A percentile compares a stretch with the other conserved stretches of the same genome.
phyloP scores from a whole-genome alignment of 2,797 vertebrate species.

The Sibirionetta formosa region DNA sequence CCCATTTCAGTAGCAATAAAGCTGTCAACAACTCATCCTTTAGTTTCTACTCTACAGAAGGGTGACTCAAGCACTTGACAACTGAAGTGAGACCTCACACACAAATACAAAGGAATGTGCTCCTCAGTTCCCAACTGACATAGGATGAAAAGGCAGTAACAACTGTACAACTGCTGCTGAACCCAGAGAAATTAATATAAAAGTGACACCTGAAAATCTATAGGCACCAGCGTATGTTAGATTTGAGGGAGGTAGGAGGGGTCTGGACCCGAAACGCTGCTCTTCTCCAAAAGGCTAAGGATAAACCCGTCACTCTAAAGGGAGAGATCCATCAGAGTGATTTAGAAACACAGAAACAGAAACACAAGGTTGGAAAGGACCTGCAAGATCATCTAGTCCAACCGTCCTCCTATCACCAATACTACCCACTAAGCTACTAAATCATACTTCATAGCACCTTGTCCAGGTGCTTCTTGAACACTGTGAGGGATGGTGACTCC shows the following conservation, averaged over 20 bases:
- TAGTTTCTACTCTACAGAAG: neutral
- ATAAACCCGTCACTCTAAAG: neutral
- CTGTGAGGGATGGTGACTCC: too few species aligned
- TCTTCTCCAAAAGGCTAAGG: neutral
- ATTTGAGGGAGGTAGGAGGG: neutral
- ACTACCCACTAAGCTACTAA: too few species aligned
- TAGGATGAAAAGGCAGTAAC: neutral
- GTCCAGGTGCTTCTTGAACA: too few species aligned
- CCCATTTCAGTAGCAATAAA: neutral
- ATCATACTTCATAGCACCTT: too few species aligned
- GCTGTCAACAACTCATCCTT: neutral
- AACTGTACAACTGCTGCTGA: neutral
- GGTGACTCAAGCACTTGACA: neutral
- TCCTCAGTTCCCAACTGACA: neutral
- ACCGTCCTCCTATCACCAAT: too few species aligned
- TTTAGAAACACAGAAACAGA: too few species aligned
- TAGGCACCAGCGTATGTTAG: neutral
- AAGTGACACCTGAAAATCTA: neutral
- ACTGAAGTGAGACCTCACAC: neutral
- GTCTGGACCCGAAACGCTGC: neutral
- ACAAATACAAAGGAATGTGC: neutral
- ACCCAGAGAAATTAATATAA: neutral
- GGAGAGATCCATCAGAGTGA: fast-evolving
- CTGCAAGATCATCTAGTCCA: too few species aligned
- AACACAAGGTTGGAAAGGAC: too few species aligned